phyloP scores from a whole-genome alignment of 2,888 invertebrate species.

The Iphiclides podalirius region DNA sequence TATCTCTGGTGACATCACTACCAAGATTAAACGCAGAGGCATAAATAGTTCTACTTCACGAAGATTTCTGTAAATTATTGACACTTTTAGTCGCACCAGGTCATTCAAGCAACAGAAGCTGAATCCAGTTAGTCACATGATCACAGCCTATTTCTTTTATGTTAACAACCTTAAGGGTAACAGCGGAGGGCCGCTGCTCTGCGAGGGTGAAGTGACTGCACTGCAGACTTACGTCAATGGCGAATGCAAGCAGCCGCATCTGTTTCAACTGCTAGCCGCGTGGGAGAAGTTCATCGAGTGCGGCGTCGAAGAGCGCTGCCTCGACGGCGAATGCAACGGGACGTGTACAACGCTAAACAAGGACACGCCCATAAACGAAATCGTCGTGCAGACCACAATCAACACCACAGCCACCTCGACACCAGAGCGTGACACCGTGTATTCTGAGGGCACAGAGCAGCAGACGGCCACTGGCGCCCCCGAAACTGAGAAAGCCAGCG shows the following conservation, averaged over 20 bases:
- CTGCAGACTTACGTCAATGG: conserved; percentile 62
- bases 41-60: too few species aligned
- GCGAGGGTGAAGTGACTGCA: conserved; percentile 53
- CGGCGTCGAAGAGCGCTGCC: conserved; percentile 52
- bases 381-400: conserved; percentile 3
- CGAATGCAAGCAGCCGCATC: conserved; percentile 56
- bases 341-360: conserved; percentile 53
- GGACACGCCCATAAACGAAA: conserved; percentile 36
- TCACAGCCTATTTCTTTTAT: too few species aligned
- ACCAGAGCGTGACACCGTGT: conserved; percentile 7
- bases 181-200: conserved; percentile 65
- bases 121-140: too few species aligned
- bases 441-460: neutral
- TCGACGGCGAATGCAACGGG: conserved; percentile 43
- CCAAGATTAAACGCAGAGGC: too few species aligned
- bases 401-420: conserved; percentile 5
- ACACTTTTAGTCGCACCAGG: too few species aligned
- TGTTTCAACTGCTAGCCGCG: conserved; percentile 54
- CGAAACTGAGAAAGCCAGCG: conserved; percentile 19
- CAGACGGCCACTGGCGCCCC: too few species aligned
- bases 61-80: too few species aligned
- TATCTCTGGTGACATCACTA: too few species aligned
- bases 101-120: too few species aligned
- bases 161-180: too few species aligned
- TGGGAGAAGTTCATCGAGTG: conserved; percentile 61